phyloP scores from a whole-genome alignment of 2,113 vertebrate species.

The Delphinus delphis region DNA sequence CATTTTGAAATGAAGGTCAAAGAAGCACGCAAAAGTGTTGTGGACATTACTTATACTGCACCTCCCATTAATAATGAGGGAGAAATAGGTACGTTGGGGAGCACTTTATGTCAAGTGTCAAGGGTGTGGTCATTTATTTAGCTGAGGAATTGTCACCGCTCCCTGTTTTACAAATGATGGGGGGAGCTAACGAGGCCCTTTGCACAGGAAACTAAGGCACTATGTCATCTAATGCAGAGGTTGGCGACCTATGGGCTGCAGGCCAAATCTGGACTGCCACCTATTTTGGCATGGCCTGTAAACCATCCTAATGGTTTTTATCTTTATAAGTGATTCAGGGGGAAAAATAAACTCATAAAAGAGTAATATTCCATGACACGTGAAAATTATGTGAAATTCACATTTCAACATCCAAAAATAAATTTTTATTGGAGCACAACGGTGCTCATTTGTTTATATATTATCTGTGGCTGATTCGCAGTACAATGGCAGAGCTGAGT shows the following conservation, averaged over 20 bases:
- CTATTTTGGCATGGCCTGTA: not conserved
- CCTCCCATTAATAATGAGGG: not conserved
- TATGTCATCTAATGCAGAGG: not conserved
- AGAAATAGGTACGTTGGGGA: not conserved
- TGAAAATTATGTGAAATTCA: not conserved
- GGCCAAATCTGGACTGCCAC: not conserved
- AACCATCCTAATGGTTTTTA: not conserved
- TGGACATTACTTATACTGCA: not conserved
- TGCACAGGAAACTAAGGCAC: not conserved
- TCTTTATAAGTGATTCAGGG: not conserved
- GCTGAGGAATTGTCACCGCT: not conserved
- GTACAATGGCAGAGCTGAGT: not conserved
- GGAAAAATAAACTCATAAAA: not conserved
- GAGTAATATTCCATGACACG: not conserved
- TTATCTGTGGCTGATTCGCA: not conserved
- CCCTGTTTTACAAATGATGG: not conserved
- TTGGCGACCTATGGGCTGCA: not conserved
- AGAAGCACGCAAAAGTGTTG: not conserved
- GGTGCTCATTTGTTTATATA: not conserved
- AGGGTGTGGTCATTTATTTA: not conserved
- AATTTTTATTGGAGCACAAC: not conserved
- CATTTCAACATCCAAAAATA: not conserved
- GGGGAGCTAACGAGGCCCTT: not conserved
- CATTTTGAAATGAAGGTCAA: slow-evolving; percentile 8
- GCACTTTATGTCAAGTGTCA: not conserved